Percentiles rank a stretch among this genome's conserved stretches.
phyloP scores from a whole-genome alignment of 2,888 invertebrate genomes.

The Orchesella flavescens region DNA sequence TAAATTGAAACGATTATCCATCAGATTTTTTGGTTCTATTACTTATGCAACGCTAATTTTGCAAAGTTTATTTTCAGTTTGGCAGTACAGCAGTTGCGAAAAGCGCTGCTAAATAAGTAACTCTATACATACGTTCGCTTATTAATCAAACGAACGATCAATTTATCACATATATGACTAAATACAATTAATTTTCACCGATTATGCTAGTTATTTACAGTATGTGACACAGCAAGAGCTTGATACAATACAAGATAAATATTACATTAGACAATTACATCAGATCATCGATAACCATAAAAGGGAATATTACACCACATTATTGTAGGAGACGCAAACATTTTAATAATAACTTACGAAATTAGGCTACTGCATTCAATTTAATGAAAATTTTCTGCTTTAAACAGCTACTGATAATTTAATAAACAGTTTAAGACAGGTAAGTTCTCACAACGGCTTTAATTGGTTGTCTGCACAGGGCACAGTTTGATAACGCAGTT shows the following conservation, averaged over 20 bases:
- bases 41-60: neutral
- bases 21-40: neutral
- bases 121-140: no score
- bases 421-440: constrained; percentile 78
- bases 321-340: neutral
- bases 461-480: constrained; percentile 86
- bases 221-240: constrained; percentile 26
- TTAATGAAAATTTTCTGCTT: neutral
- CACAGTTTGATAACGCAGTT: constrained; percentile 87
- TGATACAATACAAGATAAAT: constrained; percentile 55
- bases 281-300: constrained; percentile 1
- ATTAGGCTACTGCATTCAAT: constrained; percentile 14
- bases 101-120: no score
- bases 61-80: neutral
- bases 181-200: neutral
- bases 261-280: constrained; percentile 35
- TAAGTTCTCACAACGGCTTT: constrained; percentile 89
- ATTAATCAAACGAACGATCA: neutral
- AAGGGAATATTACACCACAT: constrained; percentile 3
- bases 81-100: neutral
- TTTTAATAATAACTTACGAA: no score
- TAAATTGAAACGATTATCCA: no score
- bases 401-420: neutral
- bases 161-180: neutral
- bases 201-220: constrained; percentile 15